These are phyloP conservation scores for Ephialtes manifestator DNA, from an alignment of 2,888 invertebrate genomes.

Conservation along the genomic window DNA sequence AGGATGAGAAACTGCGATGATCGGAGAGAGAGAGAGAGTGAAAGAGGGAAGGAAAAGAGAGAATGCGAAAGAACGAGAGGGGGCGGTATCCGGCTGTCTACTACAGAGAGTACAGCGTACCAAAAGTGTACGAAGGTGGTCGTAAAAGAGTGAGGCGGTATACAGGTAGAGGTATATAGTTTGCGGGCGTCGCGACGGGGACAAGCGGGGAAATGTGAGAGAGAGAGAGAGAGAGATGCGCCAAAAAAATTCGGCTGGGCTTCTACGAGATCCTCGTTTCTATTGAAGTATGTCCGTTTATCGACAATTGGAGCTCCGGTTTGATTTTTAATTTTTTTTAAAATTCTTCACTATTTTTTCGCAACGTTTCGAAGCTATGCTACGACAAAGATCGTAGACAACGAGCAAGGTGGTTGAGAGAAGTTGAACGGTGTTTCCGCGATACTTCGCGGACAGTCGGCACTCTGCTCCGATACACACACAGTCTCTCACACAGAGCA, in stretches of 20 bases:
- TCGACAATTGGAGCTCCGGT: not conserved
- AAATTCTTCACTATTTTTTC: not conserved
- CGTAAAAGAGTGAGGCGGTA: slow-evolving; percentile 8
- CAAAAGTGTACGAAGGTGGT: slow-evolving; percentile 51
- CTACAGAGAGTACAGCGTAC: slow-evolving; percentile 36
- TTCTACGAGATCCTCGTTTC: not conserved
- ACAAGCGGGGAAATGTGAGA: slow-evolving; percentile 31
- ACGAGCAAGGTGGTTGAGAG: slow-evolving; percentile 62
- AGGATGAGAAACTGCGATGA: slow-evolving; percentile 32
- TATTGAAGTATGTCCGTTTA: not conserved
- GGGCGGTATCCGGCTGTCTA: slow-evolving; percentile 52
- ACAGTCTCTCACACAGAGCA: not conserved
- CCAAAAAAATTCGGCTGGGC: slow-evolving; percentile 9
- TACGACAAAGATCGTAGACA: not conserved
- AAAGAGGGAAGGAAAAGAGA: slow-evolving; percentile 28
- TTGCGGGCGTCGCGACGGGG: slow-evolving; percentile 60
- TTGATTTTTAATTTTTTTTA: not conserved
- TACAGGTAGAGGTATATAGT: slow-evolving; percentile 54
- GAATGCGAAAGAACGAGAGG: slow-evolving; percentile 43
- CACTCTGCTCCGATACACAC: not conserved
- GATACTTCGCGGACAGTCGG: slow-evolving; percentile 6
- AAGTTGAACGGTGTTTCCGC: not conserved
- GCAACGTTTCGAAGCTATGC: not conserved
- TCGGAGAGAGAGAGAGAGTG: slow-evolving; percentile 26
- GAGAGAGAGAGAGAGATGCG: slow-evolving; percentile 20